Conservation (phyloP, 2,888 invertebrate species). For the Calliopum simillimum region DNA sequence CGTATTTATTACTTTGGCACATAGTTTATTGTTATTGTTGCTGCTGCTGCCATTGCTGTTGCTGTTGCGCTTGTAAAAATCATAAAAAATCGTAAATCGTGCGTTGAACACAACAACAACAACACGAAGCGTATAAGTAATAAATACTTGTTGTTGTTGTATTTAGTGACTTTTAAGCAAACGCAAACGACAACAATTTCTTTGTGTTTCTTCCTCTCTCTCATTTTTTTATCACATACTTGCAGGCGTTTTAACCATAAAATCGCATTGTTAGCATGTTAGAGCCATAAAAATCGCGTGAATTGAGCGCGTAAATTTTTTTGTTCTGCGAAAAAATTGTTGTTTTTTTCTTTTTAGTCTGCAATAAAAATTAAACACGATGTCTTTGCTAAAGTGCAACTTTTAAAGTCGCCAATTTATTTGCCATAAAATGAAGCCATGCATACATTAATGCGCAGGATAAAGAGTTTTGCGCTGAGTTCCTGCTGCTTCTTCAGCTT, state of each 20-base stretch:
- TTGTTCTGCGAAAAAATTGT: too few species aligned
- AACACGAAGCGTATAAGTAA: neutral
- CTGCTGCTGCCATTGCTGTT: too few species aligned
- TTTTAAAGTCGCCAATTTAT: too few species aligned
- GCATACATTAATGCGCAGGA: too few species aligned
- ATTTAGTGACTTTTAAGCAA: conserved; percentile 21
- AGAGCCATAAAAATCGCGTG: conserved; percentile 26
- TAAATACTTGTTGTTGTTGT: neutral
- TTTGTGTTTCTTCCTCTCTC: neutral
- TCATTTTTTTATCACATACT: conserved; percentile 27
- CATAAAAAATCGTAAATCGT: conserved; percentile 26
- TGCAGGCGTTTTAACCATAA: conserved; percentile 15
- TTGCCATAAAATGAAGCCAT: too few species aligned
- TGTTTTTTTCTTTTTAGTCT: too few species aligned
- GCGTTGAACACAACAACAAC: conserved; percentile 9
- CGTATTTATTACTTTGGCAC: conserved; percentile 28
- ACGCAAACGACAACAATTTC: neutral
- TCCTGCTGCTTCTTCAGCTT: too few species aligned
- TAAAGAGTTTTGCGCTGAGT: too few species aligned
- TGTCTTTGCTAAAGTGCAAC: too few species aligned
- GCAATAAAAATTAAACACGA: too few species aligned
- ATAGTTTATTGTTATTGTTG: conserved; percentile 16
- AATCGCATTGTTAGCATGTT: conserved; percentile 8
- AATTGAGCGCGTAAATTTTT: conserved; percentile 23
- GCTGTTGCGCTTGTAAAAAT: conserved; percentile 24